Percentiles rank a stretch among this genome's conserved stretches.
Conservation (phyloP, 2,888 invertebrate species). For the Anagyrus pseudococci region DNA sequence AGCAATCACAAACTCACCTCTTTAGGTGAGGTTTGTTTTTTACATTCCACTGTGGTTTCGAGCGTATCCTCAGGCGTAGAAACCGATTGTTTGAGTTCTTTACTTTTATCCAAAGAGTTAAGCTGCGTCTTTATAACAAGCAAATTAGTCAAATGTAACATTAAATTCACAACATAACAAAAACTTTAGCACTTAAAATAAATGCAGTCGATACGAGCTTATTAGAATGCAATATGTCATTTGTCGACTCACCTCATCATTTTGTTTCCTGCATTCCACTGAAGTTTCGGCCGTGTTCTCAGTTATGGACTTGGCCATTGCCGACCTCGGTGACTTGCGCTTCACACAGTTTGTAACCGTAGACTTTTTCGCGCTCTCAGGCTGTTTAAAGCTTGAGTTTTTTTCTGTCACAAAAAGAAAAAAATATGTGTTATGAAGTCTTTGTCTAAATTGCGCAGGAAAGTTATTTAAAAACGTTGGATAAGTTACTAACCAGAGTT, state of each 20-base stretch:
- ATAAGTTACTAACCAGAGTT: constrained; percentile 15
- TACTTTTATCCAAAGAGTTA: too few relatives aligned
- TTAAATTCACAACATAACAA: not conserved
- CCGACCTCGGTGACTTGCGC: constrained; percentile 29
- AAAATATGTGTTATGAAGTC: too few relatives aligned
- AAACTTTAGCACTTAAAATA: too few relatives aligned
- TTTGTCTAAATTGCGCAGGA: too few relatives aligned
- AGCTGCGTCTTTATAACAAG: too few relatives aligned
- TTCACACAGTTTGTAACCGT: not conserved
- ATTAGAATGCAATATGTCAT: not conserved
- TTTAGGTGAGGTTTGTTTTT: too few relatives aligned
- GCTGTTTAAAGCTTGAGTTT: constrained; percentile 7
- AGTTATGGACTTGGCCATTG: constrained; percentile 12
- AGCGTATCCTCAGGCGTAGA: too few relatives aligned
- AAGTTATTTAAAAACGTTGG: not conserved
- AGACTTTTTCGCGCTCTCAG: constrained; percentile 26
- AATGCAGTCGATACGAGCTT: too few relatives aligned
- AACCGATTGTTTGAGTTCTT: too few relatives aligned
- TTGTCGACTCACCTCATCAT: not conserved
- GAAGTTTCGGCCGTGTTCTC: not conserved
- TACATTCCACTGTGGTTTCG: too few relatives aligned
- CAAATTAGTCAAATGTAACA: not conserved
- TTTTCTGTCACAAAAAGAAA: constrained; percentile 4
- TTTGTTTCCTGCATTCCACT: not conserved
- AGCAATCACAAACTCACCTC: too few relatives aligned